A percentile compares a stretch with the other conserved stretches of the same genome.
Evolutionary conservation across 2,888 invertebrate genomes (phyloP).

Genomic region (Andrena trimmerana): DNA sequence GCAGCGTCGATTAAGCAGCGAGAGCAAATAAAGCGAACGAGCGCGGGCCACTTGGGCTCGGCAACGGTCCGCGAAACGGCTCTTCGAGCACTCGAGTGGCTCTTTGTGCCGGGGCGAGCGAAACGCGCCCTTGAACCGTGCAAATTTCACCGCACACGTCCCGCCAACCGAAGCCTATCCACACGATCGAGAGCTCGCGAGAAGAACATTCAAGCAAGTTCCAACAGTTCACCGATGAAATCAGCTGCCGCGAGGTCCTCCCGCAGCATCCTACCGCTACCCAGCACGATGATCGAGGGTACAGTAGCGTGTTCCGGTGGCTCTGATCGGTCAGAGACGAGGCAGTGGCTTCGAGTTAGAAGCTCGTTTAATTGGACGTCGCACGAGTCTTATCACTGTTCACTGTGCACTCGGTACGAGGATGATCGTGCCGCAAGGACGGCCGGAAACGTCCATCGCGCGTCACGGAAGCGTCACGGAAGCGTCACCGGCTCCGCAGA

Average conservation of each 20-base stretch:
- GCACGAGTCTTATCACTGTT: conserved; percentile 13
- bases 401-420: neutral
- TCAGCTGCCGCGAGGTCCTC: neutral
- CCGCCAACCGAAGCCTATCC: no score
- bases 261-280: neutral
- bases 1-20: conserved; percentile 18
- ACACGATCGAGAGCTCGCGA: no score
- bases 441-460: conserved; percentile 48
- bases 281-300: conserved; percentile 2
- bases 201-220: neutral
- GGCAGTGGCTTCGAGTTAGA: neutral
- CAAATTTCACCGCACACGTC: neutral
- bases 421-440: conserved; percentile 10
- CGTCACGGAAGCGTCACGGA: conserved; percentile 40
- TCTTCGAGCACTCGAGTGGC: conserved; percentile 5
- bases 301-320: neutral
- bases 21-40: conserved; percentile 19
- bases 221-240: neutral
- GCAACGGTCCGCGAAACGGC: conserved; percentile 15
- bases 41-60: neutral
- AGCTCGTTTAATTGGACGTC: conserved; percentile 10
- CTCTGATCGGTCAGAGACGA: neutral
- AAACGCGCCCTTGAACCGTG: neutral
- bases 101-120: neutral
- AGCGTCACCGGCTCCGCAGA: conserved; percentile 20